Conservation (phyloP, 2,113 vertebrate genomes). For the Gallinago paraguaiae region DNA sequence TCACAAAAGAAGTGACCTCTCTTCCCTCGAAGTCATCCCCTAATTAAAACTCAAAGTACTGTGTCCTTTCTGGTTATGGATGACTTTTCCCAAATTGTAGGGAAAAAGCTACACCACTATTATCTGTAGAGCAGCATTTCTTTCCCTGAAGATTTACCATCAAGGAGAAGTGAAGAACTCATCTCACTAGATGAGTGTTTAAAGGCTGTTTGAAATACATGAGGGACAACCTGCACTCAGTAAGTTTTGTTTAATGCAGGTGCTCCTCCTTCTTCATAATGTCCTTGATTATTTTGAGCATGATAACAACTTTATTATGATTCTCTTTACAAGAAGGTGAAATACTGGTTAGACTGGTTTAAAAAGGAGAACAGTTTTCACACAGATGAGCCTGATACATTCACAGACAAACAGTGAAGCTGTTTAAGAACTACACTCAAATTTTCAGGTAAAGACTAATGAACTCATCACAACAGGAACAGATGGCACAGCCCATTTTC, state of each 20-base stretch:
- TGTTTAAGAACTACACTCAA: neutral
- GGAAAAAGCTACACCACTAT: neutral
- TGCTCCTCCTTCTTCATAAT: neutral
- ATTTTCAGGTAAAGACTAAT: conserved; percentile 23
- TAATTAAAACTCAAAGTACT: conserved; percentile 10
- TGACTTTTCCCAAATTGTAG: neutral
- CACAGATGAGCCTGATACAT: neutral
- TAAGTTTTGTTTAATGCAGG: neutral
- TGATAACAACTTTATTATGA: neutral
- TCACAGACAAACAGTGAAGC: neutral
- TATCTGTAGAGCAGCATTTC: neutral
- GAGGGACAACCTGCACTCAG: neutral
- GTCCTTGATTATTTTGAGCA: neutral
- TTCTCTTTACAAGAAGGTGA: neutral
- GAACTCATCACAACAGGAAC: neutral
- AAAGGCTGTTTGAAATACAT: neutral
- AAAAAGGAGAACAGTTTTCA: neutral
- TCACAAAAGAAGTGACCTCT: neutral
- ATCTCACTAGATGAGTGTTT: neutral
- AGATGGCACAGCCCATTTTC: conserved; percentile 50
- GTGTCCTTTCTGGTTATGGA: neutral
- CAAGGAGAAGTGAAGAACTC: neutral
- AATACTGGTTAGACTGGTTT: neutral
- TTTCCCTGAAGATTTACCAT: neutral
- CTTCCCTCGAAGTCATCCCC: neutral